These are phyloP conservation scores for Lacanobia wlatinum DNA, from an alignment of 2,888 invertebrate genomes.

Conservation along the genomic window DNA sequence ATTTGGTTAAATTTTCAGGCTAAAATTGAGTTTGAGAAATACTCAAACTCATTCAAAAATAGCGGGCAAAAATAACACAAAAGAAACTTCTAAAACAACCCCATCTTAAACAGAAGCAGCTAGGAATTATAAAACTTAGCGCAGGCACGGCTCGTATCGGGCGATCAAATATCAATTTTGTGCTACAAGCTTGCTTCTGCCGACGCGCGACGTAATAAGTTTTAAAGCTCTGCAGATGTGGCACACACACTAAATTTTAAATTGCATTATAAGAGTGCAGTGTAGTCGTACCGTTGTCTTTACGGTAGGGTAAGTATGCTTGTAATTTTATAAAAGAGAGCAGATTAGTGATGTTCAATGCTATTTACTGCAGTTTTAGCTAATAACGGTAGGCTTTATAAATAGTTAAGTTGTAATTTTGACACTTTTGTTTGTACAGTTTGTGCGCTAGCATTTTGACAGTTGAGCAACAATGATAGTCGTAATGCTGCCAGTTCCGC, in stretches of 20 bases:
- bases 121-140: slow-evolving; percentile 29
- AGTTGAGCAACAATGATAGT: no score
- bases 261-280: slow-evolving; percentile 39
- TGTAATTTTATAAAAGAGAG: not conserved
- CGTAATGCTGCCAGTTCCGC: no score
- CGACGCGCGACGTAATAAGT: slow-evolving; percentile 37
- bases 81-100: not conserved
- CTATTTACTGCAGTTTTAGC: no score
- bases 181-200: slow-evolving; percentile 30
- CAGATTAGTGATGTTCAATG: no score
- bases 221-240: slow-evolving; percentile 50
- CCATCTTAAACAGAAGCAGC: slow-evolving; percentile 5
- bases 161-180: slow-evolving; percentile 55
- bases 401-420: no score
- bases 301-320: not conserved
- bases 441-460: no score
- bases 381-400: no score
- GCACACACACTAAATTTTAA: slow-evolving; percentile 39
- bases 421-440: no score
- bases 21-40: no score
- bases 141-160: slow-evolving; percentile 9
- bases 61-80: no score
- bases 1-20: no score
- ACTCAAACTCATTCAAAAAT: no score
- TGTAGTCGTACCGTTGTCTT: not conserved